Base-by-base conservation (phyloP, 2,888 invertebrate genomes). In the Chymomyza amoena region DNA sequence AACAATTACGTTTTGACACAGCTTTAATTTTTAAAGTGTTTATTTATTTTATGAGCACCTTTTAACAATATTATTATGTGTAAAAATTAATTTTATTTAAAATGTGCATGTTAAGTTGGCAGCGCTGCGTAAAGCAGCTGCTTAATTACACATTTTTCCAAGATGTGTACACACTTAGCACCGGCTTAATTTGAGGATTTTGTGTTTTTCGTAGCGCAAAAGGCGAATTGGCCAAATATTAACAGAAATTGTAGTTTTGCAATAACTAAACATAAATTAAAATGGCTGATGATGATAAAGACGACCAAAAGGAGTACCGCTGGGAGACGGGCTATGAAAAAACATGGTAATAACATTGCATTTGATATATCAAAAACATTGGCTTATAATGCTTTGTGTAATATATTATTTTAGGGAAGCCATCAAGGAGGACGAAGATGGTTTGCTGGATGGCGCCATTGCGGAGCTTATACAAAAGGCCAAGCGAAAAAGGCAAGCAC, bases 241-340 rank as follows among this genome's bases (percentile, higher is more conserved):
- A 32, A 32, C 2, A 3, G 7, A 7, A 32, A 32, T 32, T 32
- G 6, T 32, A 25, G 25, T 25, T 25, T 25, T 25, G 25, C 25
- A 45, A 15, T 13, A 32, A 32, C 6, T 13, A 39, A 45, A 36
- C 9, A 36, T 45, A 45, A 45, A 45, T 9, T 9, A 56, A 52
- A 67, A 90, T 90, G 90, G 90, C 90, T 15, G 90, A 90, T n/a
- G 84, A 89, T 6, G 96, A 96, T 72, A 97, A 96, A 72, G 96
- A 96, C 61, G 96, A 97, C 91, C 93, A 94, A 32, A 97, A 97
- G 87, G 97, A 97, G 90, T 98, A 98, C 90, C 94, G 97, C 66
- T 98, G 98, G 98, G 97, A 98, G 91, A 97, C 97, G 64, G 98
- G 97, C 81, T 98, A 98, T 91, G 98, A 98, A 90, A 97, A 97